Evolutionary conservation across 2,888 invertebrate species (phyloP), one percentile per base, ranked within the genome.

Genomic region (Himalopsyche anomala): DNA sequence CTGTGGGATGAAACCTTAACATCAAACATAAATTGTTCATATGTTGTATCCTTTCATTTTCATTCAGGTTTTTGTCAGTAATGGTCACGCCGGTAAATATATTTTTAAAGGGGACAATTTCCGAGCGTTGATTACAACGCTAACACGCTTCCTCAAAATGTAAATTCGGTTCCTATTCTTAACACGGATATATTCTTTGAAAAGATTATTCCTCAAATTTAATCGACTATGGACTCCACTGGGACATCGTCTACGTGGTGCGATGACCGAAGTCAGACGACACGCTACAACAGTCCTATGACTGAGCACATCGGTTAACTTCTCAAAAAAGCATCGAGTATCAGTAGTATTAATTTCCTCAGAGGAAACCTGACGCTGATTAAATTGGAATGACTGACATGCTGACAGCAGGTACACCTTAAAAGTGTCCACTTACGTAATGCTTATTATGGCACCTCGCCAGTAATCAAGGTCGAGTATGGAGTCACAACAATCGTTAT

Each of bases 291-390:
- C 62, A 62, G 28, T n/a, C 62, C 19, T 62, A 56, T n/a, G 56
- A 56, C 56, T 56, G 56, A 56, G 62, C 62, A 62, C 62, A 62
- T 19, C 62, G 62, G 62, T 62, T 62, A 62, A n/a, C 62, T 62
- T 28, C 62, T 62, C 62, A 28, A 62, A 62, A 51, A 62, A 62
- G 62, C 62, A 62, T 62, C 62, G 28, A 62, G 28, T 62, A 62
- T 62, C 62, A 62, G 62, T 19, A 28, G 62, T 62, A 62, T 62
- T 62, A 62, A 62, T 62, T 62, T 62, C 62, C 19, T 62, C 62
- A 62, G 19, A 62, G 62, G 62, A 19, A 62, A 62, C 62, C 62
- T 62, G 28, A 62, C 62, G 62, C 62, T 28, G 62, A 62, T 62
- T 19, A 62, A 19, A 28, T 19, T 62, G 62, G 62, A 19, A 62